phyloP scores from a whole-genome alignment of 2,797 vertebrate species.

The Sebastes umbrosus region DNA sequence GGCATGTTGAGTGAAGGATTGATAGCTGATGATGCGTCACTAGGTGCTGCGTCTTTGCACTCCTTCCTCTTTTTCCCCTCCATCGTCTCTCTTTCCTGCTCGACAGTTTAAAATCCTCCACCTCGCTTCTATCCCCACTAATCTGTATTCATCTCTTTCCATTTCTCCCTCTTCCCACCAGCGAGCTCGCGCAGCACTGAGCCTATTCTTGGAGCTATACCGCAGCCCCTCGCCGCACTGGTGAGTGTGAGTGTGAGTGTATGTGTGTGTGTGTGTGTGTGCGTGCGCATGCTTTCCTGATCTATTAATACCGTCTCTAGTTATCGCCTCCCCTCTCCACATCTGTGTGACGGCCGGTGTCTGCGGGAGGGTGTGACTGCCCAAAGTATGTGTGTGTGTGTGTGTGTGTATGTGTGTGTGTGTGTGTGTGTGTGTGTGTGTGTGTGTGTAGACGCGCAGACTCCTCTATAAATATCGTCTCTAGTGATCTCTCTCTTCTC shows the following conservation, averaged over 20 bases:
- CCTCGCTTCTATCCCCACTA: slow-evolving; percentile 12
- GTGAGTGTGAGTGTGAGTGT: slow-evolving; percentile 4
- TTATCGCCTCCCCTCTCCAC: slow-evolving; percentile 73
- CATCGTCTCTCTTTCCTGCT: background rate
- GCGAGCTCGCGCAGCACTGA: slow-evolving; percentile 47
- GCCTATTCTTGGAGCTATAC: slow-evolving; percentile 74
- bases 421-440: background rate
- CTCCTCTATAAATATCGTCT: slow-evolving; percentile 73
- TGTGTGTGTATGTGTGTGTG: background rate
- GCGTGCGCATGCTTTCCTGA: slow-evolving; percentile 33
- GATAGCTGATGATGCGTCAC: slow-evolving; percentile 43
- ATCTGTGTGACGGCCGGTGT: slow-evolving; percentile 69
- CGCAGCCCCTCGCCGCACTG: slow-evolving; percentile 53
- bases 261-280: slow-evolving; percentile 4
- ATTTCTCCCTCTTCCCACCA: slow-evolving; percentile 44
- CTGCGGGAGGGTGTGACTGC: slow-evolving; percentile 63
- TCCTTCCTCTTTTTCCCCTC: background rate
- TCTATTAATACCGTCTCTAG: slow-evolving; percentile 75
- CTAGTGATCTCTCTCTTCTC: slow-evolving; percentile 55
- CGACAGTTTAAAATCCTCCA: slow-evolving; percentile 29
- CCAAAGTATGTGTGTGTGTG: slow-evolving; percentile 1
- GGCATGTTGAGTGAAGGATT: slow-evolving; percentile 44
- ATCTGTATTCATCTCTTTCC: slow-evolving; percentile 63
- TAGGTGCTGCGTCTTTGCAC: slow-evolving; percentile 23
- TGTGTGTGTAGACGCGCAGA: slow-evolving; percentile 13